Evolutionary conservation across 2,797 vertebrate species (phyloP).

Genomic region (Pseudochromis fuscus): DNA sequence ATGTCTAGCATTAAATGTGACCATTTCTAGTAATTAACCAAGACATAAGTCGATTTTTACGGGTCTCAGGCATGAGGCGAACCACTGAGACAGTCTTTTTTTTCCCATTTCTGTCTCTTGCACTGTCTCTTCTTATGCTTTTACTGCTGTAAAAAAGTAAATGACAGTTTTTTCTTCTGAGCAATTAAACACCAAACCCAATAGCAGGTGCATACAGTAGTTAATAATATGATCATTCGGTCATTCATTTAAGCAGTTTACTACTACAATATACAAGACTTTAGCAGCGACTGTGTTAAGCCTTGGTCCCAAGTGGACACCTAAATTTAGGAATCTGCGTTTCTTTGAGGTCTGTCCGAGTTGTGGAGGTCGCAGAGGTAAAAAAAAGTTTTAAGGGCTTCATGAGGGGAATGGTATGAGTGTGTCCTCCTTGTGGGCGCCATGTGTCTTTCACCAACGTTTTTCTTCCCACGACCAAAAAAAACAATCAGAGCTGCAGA

Average conservation of each 20-base stretch:
- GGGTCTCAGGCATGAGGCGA: not conserved
- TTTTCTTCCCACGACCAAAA: too few species aligned
- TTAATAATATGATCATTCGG: not conserved
- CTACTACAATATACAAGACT: not conserved
- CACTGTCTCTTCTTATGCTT: not conserved
- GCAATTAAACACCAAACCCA: not conserved
- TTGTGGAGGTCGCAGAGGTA: too few species aligned
- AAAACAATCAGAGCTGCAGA: too few species aligned
- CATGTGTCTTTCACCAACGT: too few species aligned
- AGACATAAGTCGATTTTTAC: slow-evolving; percentile 3
- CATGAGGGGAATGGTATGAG: too few species aligned
- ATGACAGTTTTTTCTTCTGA: too few species aligned
- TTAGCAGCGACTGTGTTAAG: not conserved
- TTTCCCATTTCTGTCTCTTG: not conserved
- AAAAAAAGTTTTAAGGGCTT: too few species aligned
- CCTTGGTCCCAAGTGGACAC: too few species aligned
- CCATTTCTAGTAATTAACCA: slow-evolving; percentile 14
- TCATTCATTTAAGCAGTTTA: not conserved
- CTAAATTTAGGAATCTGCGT: too few species aligned
- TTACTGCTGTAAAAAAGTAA: not conserved
- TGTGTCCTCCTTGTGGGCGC: too few species aligned
- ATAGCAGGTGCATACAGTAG: not conserved
- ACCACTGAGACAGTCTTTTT: not conserved
- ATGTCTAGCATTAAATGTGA: slow-evolving; percentile 16
- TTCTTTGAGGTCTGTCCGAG: too few species aligned